phyloP scores from a whole-genome alignment of 2,113 vertebrate species.

The Cettia cetti region DNA sequence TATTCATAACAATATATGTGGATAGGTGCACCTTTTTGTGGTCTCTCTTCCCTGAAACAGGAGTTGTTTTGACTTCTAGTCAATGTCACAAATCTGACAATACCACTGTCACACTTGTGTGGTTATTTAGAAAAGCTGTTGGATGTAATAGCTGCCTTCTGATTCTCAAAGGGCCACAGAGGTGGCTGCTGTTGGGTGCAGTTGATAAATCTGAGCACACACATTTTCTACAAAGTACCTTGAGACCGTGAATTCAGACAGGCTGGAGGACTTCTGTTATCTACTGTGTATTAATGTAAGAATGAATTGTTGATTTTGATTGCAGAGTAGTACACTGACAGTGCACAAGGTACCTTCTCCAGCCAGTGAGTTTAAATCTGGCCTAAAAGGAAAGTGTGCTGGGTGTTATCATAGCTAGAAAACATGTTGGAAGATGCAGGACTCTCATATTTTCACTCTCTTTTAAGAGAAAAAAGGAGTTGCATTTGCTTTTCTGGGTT shows the following conservation, averaged over 20 bases:
- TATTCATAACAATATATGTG: neutral
- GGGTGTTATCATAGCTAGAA: neutral
- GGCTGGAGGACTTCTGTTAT: neutral
- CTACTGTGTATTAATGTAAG: neutral
- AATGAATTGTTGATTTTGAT: neutral
- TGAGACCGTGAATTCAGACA: neutral
- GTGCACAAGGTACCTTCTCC: neutral
- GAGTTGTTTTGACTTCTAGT: neutral
- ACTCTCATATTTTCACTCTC: neutral
- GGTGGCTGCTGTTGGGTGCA: neutral
- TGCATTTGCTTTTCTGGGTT: neutral
- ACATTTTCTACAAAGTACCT: neutral
- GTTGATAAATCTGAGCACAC: neutral
- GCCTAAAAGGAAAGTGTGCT: neutral
- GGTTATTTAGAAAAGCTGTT: neutral
- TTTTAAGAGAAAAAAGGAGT: neutral
- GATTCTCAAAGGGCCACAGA: neutral
- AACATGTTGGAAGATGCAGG: neutral
- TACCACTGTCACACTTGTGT: rapidly evolving
- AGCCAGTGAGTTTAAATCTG: neutral
- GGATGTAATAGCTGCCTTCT: neutral
- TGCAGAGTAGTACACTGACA: neutral
- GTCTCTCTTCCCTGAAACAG: neutral
- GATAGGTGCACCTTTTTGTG: neutral
- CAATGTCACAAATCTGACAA: neutral